phyloP scores from a whole-genome alignment of 2,888 invertebrate species.

The Candidula unifasciata region DNA sequence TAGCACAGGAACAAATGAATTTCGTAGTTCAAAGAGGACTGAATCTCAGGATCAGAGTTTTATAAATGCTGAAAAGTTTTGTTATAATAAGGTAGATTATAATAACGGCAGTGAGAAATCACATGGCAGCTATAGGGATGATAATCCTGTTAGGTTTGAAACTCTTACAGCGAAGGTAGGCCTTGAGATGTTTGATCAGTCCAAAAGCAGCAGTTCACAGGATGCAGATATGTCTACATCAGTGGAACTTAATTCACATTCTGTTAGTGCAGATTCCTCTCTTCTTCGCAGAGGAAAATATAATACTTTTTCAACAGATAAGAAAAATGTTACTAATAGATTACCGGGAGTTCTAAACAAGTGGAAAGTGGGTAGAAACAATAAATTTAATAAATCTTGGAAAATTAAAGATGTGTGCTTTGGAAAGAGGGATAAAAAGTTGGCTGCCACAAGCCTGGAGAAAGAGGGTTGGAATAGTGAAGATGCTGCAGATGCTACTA shows the following conservation, averaged over 20 bases:
- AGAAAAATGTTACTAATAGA: slow-evolving; percentile 2
- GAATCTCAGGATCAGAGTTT: neutral
- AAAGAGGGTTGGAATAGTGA: neutral
- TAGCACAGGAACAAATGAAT: slow-evolving; percentile 1
- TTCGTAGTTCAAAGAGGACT: neutral
- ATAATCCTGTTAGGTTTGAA: neutral
- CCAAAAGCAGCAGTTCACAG: neutral
- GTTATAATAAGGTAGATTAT: neutral
- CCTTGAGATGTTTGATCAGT: neutral
- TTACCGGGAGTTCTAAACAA: neutral
- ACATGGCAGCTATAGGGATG: no score
- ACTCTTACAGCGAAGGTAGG: neutral
- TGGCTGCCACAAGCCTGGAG: neutral
- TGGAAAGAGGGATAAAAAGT: neutral
- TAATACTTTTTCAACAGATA: neutral
- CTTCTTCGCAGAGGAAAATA: neutral
- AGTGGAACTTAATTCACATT: neutral
- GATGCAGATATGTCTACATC: neutral
- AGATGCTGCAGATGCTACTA: neutral
- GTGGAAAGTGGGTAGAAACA: neutral
- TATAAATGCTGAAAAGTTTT: neutral
- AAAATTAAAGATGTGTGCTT: neutral
- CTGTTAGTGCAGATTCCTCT: neutral
- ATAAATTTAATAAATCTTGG: neutral
- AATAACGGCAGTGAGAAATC: neutral